These are phyloP conservation scores for Mionectes macconnelli DNA, from an alignment of 2,113 vertebrate species.

Conservation along the genomic window DNA sequence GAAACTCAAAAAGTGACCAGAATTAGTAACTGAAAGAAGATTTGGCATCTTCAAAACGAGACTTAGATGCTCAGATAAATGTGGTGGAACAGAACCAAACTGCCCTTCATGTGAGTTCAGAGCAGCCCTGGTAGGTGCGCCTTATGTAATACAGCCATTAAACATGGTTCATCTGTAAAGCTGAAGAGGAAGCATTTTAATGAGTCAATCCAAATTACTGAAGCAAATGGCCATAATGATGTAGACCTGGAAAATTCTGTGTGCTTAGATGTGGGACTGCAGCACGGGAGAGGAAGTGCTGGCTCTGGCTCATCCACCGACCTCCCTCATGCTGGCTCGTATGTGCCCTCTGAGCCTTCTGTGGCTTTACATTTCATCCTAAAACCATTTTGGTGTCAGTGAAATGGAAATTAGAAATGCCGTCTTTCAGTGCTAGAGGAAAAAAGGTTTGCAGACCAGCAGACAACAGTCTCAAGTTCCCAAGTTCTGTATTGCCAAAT, in stretches of 20 bases:
- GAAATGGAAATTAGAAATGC: background rate
- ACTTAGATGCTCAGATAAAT: background rate
- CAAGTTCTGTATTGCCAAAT: background rate
- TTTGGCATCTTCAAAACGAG: constrained; percentile 27
- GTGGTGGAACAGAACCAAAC: background rate
- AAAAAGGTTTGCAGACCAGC: background rate
- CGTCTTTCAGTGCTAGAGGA: background rate
- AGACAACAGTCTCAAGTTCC: background rate
- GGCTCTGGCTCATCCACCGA: background rate
- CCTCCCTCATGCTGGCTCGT: background rate
- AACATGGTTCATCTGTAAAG: background rate
- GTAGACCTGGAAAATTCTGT: background rate
- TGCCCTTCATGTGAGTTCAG: constrained; percentile 11
- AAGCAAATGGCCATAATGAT: constrained; percentile 13
- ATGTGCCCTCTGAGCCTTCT: background rate
- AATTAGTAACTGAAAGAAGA: constrained; percentile 62
- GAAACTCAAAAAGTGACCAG: constrained; percentile 50
- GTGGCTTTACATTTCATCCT: background rate
- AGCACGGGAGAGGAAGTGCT: background rate
- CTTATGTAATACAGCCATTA: constrained; percentile 4
- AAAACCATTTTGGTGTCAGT: background rate
- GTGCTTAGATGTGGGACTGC: background rate
- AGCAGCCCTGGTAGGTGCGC: background rate
- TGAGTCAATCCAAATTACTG: background rate
- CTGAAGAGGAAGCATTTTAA: background rate